Evolutionary conservation across 2,797 vertebrate species (phyloP), one percentile per base, ranked within the genome.

Genomic region (Brachyrhaphis roseni): DNA sequence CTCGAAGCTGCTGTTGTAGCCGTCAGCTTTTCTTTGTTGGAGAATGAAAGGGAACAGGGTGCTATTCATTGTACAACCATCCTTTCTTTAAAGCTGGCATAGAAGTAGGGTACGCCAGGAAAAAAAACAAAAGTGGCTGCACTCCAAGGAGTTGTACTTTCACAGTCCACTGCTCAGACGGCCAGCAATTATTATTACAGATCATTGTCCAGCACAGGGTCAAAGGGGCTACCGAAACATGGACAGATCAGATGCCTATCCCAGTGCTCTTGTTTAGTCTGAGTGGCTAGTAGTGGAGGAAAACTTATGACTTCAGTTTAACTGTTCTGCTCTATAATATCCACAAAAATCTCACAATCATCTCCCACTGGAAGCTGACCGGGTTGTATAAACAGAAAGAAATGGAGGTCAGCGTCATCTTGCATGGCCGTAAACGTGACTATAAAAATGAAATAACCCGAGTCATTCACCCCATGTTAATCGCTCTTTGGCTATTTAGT

Each of bases 161-260:
- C 92, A 94, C 90, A 93, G 91, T 86, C 87, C 88, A 87, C 82
- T 92, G 89, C 90, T 92, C 93, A 93, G 93, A 93, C 91, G 91
- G 90, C 81, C 86, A 8, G 89, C 89, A 93, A 94, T 94, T 94
- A 94, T 94, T 91, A 93, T 94, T 87, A 91, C 89, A 91, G 93
- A 93, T 90, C 87, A 90, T 90, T 87, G 90, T 91, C 84, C 82
- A 83, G 78, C 81, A 31, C 53, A 59, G 88, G 90, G 91, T 93
- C 90, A 93, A 76, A 88, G 55, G 73, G 89, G 83, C 78, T 39
- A 15, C 73, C 41, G 79, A 84, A 74, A 91, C 91, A 88, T 89
- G 72, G 71, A 86, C 80, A 6, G 77, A 84, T 91, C 84, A 80
- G 81, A 88, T 89, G 91, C 62, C 55, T 83, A 84, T 79, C 79